Percentiles rank a stretch among this genome's conserved stretches.
phyloP scores from a whole-genome alignment of 2,797 vertebrate species.

The Florisuga fusca region DNA sequence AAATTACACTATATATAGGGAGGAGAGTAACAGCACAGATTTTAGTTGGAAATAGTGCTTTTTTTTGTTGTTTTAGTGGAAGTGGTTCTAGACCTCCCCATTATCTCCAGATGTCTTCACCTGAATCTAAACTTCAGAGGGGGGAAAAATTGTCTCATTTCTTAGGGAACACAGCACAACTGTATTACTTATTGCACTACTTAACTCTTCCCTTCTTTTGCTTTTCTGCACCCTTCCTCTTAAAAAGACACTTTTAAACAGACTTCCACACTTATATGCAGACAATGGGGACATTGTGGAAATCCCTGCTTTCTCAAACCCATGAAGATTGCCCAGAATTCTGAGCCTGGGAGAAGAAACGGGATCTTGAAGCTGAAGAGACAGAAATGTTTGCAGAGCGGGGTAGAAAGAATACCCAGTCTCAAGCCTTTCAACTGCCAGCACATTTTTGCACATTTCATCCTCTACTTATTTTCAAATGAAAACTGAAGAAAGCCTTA shows the following conservation, averaged over 20 bases:
- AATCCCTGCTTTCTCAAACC: background rate
- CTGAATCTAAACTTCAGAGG: background rate
- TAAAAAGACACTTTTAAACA: background rate
- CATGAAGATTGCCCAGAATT: background rate
- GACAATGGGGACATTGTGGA: background rate
- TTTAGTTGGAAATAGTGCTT: background rate
- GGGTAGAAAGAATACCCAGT: background rate
- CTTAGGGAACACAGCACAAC: background rate
- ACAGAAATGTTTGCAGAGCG: background rate
- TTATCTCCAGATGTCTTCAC: background rate
- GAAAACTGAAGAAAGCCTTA: background rate
- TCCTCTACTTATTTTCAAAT: background rate
- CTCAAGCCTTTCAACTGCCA: background rate
- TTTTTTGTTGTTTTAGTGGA: background rate
- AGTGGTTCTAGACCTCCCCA: background rate
- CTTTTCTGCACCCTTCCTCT: background rate
- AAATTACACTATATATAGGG: background rate
- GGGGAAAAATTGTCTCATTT: background rate
- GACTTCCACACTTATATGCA: background rate
- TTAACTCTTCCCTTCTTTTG: background rate
- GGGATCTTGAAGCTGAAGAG: background rate
- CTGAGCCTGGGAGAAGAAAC: background rate
- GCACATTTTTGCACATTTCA: background rate
- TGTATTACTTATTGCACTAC: background rate
- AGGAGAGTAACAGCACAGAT: background rate